Base-by-base conservation (phyloP, 2,888 invertebrate genomes). In the Platerodrilus igneus region DNA sequence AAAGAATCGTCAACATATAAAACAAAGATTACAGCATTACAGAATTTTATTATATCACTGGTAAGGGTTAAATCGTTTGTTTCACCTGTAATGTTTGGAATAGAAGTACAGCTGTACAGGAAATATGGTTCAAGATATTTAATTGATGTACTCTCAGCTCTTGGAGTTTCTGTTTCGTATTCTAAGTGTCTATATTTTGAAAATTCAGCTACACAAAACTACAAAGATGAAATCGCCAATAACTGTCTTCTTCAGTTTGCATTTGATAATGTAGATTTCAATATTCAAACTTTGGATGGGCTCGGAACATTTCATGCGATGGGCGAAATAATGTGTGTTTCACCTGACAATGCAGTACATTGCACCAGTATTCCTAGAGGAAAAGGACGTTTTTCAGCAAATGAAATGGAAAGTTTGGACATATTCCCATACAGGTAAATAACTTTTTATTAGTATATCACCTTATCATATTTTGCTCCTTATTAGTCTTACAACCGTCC, bases 71-170 rank as follows among this genome's bases (percentile, higher is more conserved):
- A 8, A 9, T 33, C 33, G 1, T 33, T 23, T 9, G 14, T 33
- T 4, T 33, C 33, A 23, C 33, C 25, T 8, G 4, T 16, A 2
- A 33, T 23, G 33, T 22, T 33, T 25, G 8, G 33, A 9, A 5
- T 33, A 4, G 33, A 17, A 3, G 18, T 16, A n/a, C 23, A 7
- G 4, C 33, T 33, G 3, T 25, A 33, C 9, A 3, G 33, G 16
- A 33, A 33, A 33, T 33, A 33, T 20, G 21, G 3, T 3, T 31
- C 20, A 19, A 31, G 9, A 21, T 3, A 20, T 11, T 31, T 31
- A 8, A 31, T 31, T 11, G 21, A 31, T 21, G 2, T 20, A 11
- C 20, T 31, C 5, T 31, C 33, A 21, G 14, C 15, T 33, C n/a
- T n/a, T n/a, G n/a, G n/a, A n/a, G n/a, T n/a, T n/a, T n/a, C n/a